Percentiles rank a stretch among this genome's conserved stretches.
Conservation (phyloP, 2,797 vertebrate genomes). For the Apogon hyalosoma region DNA sequence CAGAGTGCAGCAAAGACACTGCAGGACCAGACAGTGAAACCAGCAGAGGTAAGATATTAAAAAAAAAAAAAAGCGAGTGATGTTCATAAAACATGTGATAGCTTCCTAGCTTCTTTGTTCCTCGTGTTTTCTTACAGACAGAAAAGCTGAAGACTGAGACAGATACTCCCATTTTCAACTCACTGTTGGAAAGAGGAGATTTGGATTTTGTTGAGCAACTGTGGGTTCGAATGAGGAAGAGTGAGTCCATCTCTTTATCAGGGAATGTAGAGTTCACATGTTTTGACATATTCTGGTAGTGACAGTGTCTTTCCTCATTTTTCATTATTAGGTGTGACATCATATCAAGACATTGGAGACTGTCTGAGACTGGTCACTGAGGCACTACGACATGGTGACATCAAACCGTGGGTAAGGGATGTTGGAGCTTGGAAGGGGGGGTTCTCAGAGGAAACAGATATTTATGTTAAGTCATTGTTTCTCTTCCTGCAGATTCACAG, state of each 20-base stretch:
- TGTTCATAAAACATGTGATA: conserved; percentile 3
- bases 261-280: not conserved
- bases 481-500: conserved; percentile 88
- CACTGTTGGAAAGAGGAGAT: conserved; percentile 87
- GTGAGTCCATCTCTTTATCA: conserved; percentile 77
- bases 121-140: conserved; percentile 44
- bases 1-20: conserved; percentile 84
- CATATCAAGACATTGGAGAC: conserved; percentile 90
- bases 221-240: conserved; percentile 93
- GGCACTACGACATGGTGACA: conserved; percentile 85
- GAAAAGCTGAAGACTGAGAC: conserved; percentile 80
- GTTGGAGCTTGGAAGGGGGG: not conserved
- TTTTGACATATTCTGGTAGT: not conserved
- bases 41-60: conserved; percentile 79
- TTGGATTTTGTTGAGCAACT: conserved; percentile 95
- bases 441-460: not conserved
- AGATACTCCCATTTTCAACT: conserved; percentile 83
- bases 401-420: conserved; percentile 93
- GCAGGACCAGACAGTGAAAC: conserved; percentile 70
- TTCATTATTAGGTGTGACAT: conserved; percentile 86
- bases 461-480: conserved; percentile 8
- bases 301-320: conserved; percentile 9
- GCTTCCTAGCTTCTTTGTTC: not conserved
- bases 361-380: conserved; percentile 90
- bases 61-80: not conserved